Evolutionary conservation across 2,797 vertebrate species (phyloP), one percentile per base, ranked within the genome.

Genomic region (Platyrinchus mystaceus): DNA sequence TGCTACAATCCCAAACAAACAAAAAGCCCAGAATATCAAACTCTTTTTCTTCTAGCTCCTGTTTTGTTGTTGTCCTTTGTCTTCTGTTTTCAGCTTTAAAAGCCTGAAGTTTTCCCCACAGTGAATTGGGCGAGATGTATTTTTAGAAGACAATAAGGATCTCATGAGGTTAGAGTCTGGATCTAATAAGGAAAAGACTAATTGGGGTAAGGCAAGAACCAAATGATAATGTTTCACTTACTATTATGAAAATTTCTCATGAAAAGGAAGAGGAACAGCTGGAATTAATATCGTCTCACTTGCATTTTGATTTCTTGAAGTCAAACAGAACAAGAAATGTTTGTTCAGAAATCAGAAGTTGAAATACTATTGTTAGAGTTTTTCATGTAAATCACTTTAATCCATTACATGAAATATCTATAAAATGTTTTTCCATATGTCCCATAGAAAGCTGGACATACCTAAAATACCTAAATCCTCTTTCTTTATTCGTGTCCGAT

Each of bases 131-230:
- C 3, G 43, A 67, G 47, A 49, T 52, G 14, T 90, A 86, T 92
- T 92, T 95, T 95, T 90, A 84, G 78, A 85, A 73, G 56, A 93
- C 66, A 94, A 41, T 91, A 75, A 62, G 66, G 6, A n/a, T 66
- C 59, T 92, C 55, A 11, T 20, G 73, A 79, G 77, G 23, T 14
- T 94, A 34, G 46, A 81, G 46, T n/a, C 69, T 73, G 62, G 9
- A 49, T 86, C 47, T 88, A 87, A 73, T 78, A 55, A 77, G 71
- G 76, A 92, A 78, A 85, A 85, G 67, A 82, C 47, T 93, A 85
- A 81, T 6, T 68, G 73, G 18, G 9, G 39, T 64, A 77, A 21
- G 76, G 58, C 39, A 95, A 75, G 62, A 81, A 76, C 8, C 32
- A 76, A 88, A 76, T 49, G 8, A 44, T 47, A 68, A 43, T 55